phyloP scores from a whole-genome alignment of 2,113 vertebrate species.

The Nyctibius bracteatus region DNA sequence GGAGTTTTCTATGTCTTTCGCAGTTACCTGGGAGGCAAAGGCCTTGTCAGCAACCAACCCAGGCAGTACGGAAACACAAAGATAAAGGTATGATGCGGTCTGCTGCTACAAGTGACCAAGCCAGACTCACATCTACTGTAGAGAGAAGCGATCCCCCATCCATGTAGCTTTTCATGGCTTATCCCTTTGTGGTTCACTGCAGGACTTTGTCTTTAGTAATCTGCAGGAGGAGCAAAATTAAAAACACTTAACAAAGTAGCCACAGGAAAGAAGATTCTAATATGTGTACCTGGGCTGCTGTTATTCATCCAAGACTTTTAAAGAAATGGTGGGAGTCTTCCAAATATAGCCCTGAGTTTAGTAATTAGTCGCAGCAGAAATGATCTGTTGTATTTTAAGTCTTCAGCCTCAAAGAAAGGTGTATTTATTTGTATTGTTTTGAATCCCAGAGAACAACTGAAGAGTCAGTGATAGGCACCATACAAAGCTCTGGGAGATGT shows the following conservation, averaged over 20 bases:
- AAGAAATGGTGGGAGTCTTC: neutral
- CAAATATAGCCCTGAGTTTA: neutral
- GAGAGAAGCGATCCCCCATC: neutral
- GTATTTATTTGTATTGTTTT: neutral
- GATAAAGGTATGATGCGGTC: neutral
- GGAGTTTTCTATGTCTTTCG: neutral
- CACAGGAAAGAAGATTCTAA: neutral
- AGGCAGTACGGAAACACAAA: neutral
- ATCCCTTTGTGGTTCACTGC: neutral
- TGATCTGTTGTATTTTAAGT: neutral
- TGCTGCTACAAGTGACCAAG: neutral
- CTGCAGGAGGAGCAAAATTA: neutral
- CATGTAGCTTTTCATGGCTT: neutral
- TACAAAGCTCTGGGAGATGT: neutral
- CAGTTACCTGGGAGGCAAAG: neutral
- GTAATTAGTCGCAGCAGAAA: neutral
- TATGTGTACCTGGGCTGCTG: neutral
- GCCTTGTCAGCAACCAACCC: fast-evolving
- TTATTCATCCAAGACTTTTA: neutral
- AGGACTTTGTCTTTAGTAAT: neutral
- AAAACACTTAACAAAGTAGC: neutral
- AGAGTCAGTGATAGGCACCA: neutral
- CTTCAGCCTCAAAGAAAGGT: neutral
- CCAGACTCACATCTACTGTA: neutral
- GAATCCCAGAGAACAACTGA: neutral